Conservation (phyloP, 2,888 invertebrate species). For the Nymphalis urticae region DNA sequence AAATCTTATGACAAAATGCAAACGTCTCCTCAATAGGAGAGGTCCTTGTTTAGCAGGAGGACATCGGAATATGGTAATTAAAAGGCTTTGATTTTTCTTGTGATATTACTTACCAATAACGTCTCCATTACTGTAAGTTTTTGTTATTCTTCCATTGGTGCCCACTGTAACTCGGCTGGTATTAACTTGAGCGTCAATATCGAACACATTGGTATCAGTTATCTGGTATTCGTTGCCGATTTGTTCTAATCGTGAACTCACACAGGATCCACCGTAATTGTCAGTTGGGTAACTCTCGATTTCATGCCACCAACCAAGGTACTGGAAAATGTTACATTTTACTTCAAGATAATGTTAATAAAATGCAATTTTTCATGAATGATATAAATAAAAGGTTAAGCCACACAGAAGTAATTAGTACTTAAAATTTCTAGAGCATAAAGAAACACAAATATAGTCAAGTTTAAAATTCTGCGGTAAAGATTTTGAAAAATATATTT, state of each 20-base stretch:
- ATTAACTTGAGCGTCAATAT: constrained; percentile 43
- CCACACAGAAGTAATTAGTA: no score
- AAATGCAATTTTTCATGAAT: no score
- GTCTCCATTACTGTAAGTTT: constrained; percentile 46
- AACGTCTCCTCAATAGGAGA: no score
- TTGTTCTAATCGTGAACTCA: constrained; percentile 53
- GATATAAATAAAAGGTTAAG: no score
- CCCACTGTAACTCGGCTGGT: constrained; percentile 50
- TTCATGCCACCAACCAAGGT: constrained; percentile 70
- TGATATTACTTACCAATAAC: constrained; percentile 39
- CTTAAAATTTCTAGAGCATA: no score
- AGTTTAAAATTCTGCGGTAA: no score
- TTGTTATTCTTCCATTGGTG: constrained; percentile 54
- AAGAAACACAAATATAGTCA: background rate
- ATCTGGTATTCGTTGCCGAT: constrained; percentile 48
- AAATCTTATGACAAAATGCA: no score
- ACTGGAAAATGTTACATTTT: constrained; percentile 48
- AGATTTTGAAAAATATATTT: constrained; percentile 1
- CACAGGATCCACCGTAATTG: constrained; percentile 52
- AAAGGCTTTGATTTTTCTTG: no score
- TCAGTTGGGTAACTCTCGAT: constrained; percentile 61
- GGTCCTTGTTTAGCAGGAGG: no score
- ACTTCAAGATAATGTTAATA: no score
- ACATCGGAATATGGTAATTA: no score
- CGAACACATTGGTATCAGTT: constrained; percentile 55